phyloP scores from a whole-genome alignment of 2,888 invertebrate genomes.

The Orthonychiurus folsomi region DNA sequence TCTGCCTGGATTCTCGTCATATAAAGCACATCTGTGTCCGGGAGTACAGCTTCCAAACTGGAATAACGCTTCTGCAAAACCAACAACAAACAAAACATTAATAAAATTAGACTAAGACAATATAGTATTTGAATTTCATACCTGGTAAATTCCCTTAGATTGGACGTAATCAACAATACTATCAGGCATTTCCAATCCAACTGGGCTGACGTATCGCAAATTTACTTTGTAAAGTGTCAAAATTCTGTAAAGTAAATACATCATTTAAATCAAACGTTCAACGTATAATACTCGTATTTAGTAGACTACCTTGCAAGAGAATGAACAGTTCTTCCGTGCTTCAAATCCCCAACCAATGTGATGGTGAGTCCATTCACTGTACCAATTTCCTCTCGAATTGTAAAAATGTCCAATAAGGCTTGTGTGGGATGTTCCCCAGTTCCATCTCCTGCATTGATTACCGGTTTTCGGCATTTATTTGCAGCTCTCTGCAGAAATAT shows the following conservation, averaged over 20 bases:
- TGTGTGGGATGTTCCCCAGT: conserved; percentile 96
- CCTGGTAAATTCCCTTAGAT: conserved; percentile 68
- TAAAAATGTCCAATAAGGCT: conserved; percentile 92
- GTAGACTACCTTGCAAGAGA: conserved; percentile 66
- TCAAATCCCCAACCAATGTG: conserved; percentile 96
- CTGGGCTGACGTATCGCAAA: conserved; percentile 81
- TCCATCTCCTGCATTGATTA: conserved; percentile 98
- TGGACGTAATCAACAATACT: conserved; percentile 70
- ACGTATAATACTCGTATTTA: background rate
- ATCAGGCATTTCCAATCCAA: conserved; percentile 80
- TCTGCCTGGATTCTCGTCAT: conserved; percentile 97
- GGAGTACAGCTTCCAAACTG: conserved; percentile 70
- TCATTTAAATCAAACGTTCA: conserved; percentile 12
- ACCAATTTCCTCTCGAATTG: conserved; percentile 96
- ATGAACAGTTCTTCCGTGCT: conserved; percentile 96
- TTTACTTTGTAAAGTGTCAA: conserved; percentile 89
- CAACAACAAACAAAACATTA: background rate
- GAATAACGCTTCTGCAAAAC: conserved; percentile 8
- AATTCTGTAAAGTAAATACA: conserved; percentile 49
- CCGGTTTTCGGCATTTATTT: conserved; percentile 70
- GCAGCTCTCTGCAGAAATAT: conserved; percentile 61
- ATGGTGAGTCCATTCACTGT: conserved; percentile 95
- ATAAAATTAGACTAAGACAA: background rate
- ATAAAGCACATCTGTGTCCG: conserved; percentile 92
- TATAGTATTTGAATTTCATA: too few species aligned